These are phyloP conservation scores for Lithobates pipiens DNA, from an alignment of 2,797 vertebrate species.

Conservation along the genomic window DNA sequence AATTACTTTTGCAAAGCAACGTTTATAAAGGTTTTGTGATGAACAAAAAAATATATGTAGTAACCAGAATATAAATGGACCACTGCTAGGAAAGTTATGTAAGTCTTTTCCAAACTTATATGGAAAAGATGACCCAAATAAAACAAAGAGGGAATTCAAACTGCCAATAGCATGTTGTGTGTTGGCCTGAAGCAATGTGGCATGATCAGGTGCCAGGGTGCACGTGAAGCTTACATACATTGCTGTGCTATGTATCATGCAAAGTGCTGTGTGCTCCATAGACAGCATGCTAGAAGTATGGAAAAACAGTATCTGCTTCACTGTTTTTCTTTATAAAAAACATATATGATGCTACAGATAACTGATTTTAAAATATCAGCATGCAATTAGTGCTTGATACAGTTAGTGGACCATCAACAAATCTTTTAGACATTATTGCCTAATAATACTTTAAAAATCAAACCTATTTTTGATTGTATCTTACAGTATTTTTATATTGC, in stretches of 20 bases:
- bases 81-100: background rate
- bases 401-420: slow-evolving; percentile 11
- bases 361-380: slow-evolving; percentile 30
- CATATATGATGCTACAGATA: slow-evolving; percentile 32
- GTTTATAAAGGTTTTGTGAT: background rate
- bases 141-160: slow-evolving; percentile 62
- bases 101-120: slow-evolving; percentile 17
- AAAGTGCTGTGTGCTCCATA: slow-evolving; percentile 56
- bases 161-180: slow-evolving; percentile 48
- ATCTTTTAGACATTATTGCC: background rate
- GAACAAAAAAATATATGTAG: background rate
- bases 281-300: slow-evolving; percentile 42
- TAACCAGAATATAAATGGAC: background rate
- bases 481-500: background rate
- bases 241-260: slow-evolving; percentile 57
- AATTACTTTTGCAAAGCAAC: background rate
- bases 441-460: slow-evolving; percentile 10
- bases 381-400: slow-evolving; percentile 52
- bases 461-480: background rate
- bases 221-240: slow-evolving; percentile 48
- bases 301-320: slow-evolving; percentile 47
- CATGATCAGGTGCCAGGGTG: slow-evolving; percentile 51
- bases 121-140: slow-evolving; percentile 25
- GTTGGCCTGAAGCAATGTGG: slow-evolving; percentile 50
- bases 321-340: slow-evolving; percentile 50